Base-by-base conservation (phyloP, 2,797 vertebrate species). In the Premnoplex brunnescens region DNA sequence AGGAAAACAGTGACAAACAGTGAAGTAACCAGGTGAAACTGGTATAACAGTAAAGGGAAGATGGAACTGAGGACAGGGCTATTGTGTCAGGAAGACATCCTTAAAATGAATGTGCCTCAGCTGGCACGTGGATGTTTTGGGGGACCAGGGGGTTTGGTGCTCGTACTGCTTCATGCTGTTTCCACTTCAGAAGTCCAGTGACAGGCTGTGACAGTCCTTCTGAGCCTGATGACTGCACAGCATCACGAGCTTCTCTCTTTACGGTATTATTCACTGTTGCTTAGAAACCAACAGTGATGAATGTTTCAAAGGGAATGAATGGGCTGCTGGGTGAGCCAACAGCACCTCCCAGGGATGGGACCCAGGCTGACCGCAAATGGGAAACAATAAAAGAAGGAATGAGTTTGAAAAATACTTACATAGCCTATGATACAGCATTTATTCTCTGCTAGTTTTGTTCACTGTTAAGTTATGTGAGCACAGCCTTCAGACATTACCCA, bases 321-420 rank as follows among this genome's bases (percentile, higher is more conserved):
- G n/a, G 79, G 76, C 90, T 81, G 48, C 68, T 60, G 71, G 64
- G 34, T 91, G 80, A 93, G 80, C 88, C 64, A 54, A 93, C 79
- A 97, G 95, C 96, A 91, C 96, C 97, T 88, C 94, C 96, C 95
- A 92, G 78, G 84, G 94, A 79, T 75, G 85, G 84, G 80, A 94
- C 67, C 22, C 22, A 85, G 64, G 43, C 39, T 92, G n/a, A 51
- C 69, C 39, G 36, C 67, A 71, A 74, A 69, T 34, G 67, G 55
- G 63, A 76, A 88, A 77, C 55, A 44, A 8, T 74, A 79, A 88
- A 59, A 88, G 79, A 64, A 93, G 48, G n/a, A 48, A 87, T 36
- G 24, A 60, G 54, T 72, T 59, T 68, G 58, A 39, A 81, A 92
- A 93, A 43, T 93, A 60, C 19, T 76, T 86, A 22, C 7, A 54